phyloP scores from a whole-genome alignment of 2,888 invertebrate genomes.

The Sialis lutaria region DNA sequence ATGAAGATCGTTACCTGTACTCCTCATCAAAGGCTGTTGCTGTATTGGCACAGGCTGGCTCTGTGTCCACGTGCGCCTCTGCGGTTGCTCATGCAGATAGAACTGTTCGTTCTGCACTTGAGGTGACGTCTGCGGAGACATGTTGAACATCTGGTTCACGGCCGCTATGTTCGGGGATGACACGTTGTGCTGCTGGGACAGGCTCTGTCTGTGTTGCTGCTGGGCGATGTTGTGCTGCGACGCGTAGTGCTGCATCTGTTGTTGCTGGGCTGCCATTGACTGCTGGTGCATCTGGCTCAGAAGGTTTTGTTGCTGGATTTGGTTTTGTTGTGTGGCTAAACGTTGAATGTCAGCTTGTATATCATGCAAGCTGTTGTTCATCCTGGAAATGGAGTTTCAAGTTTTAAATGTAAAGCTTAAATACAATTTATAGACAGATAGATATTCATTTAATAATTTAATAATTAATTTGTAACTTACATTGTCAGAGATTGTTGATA shows the following conservation, averaged over 20 bases:
- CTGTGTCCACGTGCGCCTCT: slow-evolving; percentile 4
- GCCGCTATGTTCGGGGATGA: slow-evolving; percentile 12
- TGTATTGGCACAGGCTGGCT: slow-evolving; percentile 29
- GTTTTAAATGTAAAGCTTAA: not conserved
- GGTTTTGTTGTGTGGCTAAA: slow-evolving; percentile 65
- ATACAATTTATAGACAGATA: not conserved
- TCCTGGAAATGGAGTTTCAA: slow-evolving; percentile 29
- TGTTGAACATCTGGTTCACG: slow-evolving; percentile 23
- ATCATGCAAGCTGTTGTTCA: slow-evolving; percentile 87
- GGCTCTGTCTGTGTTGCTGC: slow-evolving; percentile 11
- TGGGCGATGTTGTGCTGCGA: slow-evolving; percentile 20
- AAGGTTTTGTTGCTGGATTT: slow-evolving; percentile 46
- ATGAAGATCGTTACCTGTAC: slow-evolving; percentile 12
- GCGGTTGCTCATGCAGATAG: slow-evolving; percentile 54
- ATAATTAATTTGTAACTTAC: slow-evolving; percentile 32
- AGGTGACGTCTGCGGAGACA: slow-evolving; percentile 31
- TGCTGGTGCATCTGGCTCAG: slow-evolving; percentile 34
- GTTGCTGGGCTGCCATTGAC: slow-evolving; percentile 15
- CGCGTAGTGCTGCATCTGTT: slow-evolving; percentile 24
- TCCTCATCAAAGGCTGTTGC: too few species aligned
- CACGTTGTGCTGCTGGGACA: slow-evolving; percentile 12
- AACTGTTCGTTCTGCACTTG: slow-evolving; percentile 40
- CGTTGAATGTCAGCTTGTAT: slow-evolving; percentile 88
- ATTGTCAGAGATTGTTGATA: slow-evolving; percentile 52
- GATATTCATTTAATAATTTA: not conserved